Evolutionary conservation across 2,888 invertebrate species (phyloP), one percentile per base, ranked within the genome.

Genomic region (Antitype chi): DNA sequence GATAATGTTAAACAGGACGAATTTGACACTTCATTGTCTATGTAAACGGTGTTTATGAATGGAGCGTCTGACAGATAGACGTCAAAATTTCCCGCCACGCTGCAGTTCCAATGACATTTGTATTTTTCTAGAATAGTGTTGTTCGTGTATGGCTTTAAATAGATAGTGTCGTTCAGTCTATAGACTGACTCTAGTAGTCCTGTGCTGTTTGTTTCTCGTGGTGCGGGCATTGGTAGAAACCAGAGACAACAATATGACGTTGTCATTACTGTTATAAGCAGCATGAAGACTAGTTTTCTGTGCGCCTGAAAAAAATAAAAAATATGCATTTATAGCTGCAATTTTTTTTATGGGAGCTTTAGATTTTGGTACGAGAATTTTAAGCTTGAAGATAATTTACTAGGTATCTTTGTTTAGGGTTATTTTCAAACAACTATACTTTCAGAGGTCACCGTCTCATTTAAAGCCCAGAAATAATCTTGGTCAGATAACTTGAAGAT

Each of bases 261-360:
- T 0, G 98, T 97, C 97, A 98, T 98, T 0, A 96, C 84, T 0
- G 97, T 85, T 66, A 98, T 97, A 0, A 98, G 93, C 0, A 96
- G 86, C 92, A 98, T 97, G 90, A 98, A 98, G 71, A 98, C 97
- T 0, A 97, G 89, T 92, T 98, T 98, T 84, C 98, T 97, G 88
- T 97, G 97, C 9, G 94, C 92, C 96, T 97, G 94, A 49, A 95
- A 94, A 73, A 73, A 6, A 74, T 80, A 79, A 67, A 59, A 66
- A 68, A 25, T n/a, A 59, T 47, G 13, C 38, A 66, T 20, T 70
- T 53, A 32, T 2, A 17, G 2, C 25, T 20, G 25, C n/a, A 3
- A 17, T 11, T 20, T 25, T 64, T 64, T 64, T 7, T 13, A 23
- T 13, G 32, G 23, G 13, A n/a, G n/a, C n/a, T n/a, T n/a, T n/a